Evolutionary conservation across 2,113 vertebrate species (phyloP).

Genomic region (Rhizomys pruinosus): DNA sequence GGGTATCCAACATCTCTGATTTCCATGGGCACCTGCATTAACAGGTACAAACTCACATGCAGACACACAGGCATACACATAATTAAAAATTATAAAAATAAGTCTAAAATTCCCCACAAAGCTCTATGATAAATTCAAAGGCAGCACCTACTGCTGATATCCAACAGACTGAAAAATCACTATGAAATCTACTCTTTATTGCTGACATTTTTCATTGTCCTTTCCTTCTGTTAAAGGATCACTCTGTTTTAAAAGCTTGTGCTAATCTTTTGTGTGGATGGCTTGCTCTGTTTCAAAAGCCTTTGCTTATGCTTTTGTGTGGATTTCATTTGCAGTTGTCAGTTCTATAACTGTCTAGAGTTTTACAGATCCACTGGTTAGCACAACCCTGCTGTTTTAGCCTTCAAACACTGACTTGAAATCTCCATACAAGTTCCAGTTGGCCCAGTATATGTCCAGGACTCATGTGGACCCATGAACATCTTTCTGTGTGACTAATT

Average conservation of each 20-base stretch:
- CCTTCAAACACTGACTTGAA: not conserved
- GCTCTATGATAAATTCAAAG: no score
- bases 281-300: not conserved
- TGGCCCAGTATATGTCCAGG: not conserved
- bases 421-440: not conserved
- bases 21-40: not conserved
- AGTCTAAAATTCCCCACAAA: not conserved
- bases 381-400: not conserved
- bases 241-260: not conserved
- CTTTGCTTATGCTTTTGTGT: not conserved
- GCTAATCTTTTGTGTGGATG: not conserved
- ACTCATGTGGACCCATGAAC: not conserved
- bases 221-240: not conserved
- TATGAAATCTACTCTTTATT: not conserved
- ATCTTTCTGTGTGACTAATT: not conserved
- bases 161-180: not conserved
- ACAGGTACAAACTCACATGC: no score
- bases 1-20: not conserved
- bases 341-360: not conserved
- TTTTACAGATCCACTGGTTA: not conserved
- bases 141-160: not conserved
- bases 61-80: not conserved
- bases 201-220: not conserved
- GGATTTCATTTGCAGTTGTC: not conserved
- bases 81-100: not conserved